Evolutionary conservation across 2,113 vertebrate genomes (phyloP).

Genomic region (Corythaixoides concolor): DNA sequence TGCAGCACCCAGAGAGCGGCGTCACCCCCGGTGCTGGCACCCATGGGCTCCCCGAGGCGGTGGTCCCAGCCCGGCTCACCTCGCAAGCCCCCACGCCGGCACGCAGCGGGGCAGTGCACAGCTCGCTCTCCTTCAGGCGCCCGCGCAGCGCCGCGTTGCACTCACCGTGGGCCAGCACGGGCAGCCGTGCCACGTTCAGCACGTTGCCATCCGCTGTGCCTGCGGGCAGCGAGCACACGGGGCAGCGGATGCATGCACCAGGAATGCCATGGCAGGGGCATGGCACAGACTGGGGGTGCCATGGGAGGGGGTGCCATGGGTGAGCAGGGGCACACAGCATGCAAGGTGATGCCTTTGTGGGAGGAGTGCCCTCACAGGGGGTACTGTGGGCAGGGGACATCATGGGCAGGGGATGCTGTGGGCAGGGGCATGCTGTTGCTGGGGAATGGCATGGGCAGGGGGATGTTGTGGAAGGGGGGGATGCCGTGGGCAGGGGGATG

Average conservation of each 20-base stretch:
- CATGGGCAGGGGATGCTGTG: no score
- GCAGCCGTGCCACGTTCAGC: conserved; percentile 85
- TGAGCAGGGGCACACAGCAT: not conserved
- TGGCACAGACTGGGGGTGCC: no score
- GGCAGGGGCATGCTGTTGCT: not conserved
- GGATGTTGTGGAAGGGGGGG: not conserved
- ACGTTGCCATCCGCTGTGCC: conserved; percentile 80
- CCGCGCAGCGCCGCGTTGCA: conserved; percentile 85
- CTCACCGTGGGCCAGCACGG: conserved; percentile 82
- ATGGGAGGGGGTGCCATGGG: not conserved
- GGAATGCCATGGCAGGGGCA: not conserved
- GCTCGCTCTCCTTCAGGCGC: conserved; percentile 85
- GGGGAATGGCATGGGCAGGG: not conserved
- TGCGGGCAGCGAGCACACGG: not conserved
- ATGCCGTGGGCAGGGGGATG: no score
- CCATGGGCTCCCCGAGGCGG: fast-evolving
- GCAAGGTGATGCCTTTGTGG: not conserved
- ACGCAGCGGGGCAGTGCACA: conserved; percentile 85
- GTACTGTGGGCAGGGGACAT: no score
- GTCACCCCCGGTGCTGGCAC: not conserved
- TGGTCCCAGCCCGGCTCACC: conserved; percentile 60
- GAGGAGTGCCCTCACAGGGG: not conserved
- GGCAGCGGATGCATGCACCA: fast-evolving
- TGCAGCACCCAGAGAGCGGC: not conserved
- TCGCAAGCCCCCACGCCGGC: conserved; percentile 88